Base-by-base conservation (phyloP, 2,888 invertebrate species). In the Keiferia lycopersicella region DNA sequence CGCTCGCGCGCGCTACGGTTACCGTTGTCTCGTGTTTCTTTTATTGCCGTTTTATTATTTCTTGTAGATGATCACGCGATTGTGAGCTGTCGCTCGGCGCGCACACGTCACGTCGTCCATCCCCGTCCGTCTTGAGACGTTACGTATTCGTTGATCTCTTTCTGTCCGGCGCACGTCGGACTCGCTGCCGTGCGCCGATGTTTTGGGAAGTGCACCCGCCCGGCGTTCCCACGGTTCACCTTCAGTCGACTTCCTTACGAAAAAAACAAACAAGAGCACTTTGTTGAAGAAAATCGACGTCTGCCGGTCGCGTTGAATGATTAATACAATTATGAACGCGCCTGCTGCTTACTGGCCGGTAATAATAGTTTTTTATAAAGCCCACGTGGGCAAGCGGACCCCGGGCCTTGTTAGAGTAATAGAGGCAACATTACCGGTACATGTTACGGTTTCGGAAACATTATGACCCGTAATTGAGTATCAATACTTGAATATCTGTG, bases 121-220 rank as follows among this genome's bases (percentile, higher is more conserved):
- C 88, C 69, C 70, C 70, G 62, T 90, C 77, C 73, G 26, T 14
- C 69, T 6, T 22, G 61, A 1, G 10, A 45, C 58, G 39, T 26
- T 57, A 53, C 14, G 68, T 64, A 39, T 34, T 78, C 83, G 57
- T 66, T 73, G 48, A 57, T 88, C 84, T 83, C 85, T 68, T 73
- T 88, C 73, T 62, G 68, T 67, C 75, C 83, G 86, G 87, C 89
- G 87, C 88, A 87, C 87, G 90, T 88, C 87, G 84, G 81, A 78
- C 83, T 82, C 82, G 90, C 89, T 88, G 91, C 89, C 88, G 90
- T 90, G 90, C 90, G 89, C 85, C 88, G 91, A 90, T 91, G 92
- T 92, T 92, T 92, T 92, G 92, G 92, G 92, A 92, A 92, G 92
- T 91, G 92, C 92, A 91, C 91, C 92, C 90, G 92, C 87, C 87